Percentiles rank a stretch among this genome's conserved stretches.
phyloP scores from a whole-genome alignment of 2,888 invertebrate species.

The Calliopum simillimum region DNA sequence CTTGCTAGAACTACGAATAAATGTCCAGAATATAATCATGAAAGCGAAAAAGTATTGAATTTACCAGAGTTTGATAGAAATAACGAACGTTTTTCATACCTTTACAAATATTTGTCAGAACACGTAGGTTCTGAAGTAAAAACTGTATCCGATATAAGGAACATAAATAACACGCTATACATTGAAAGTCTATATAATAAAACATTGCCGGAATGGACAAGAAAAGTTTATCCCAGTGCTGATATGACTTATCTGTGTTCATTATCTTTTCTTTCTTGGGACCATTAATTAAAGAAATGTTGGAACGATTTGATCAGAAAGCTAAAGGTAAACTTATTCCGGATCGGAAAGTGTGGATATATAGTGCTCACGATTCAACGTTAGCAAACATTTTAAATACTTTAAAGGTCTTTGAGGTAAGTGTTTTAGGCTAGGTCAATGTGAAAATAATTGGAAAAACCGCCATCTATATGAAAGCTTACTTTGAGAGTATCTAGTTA shows the following conservation, averaged over 20 bases:
- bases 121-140: conserved; percentile 71
- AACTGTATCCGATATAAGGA: conserved; percentile 70
- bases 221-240: conserved; percentile 74
- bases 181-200: conserved; percentile 77
- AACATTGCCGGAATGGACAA: conserved; percentile 77
- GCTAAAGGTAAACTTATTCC: conserved; percentile 65
- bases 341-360: conserved; percentile 75
- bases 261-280: conserved; percentile 73
- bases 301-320: conserved; percentile 72
- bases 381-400: conserved; percentile 80
- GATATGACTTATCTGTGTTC: conserved; percentile 74
- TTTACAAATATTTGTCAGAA: conserved; percentile 79
- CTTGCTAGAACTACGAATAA: too few relatives aligned
- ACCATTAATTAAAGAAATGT: too few relatives aligned
- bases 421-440: too few relatives aligned
- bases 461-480: too few relatives aligned
- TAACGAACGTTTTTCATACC: conserved; percentile 70
- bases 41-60: conserved; percentile 68
- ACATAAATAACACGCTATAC: conserved; percentile 75
- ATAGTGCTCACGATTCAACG: conserved; percentile 86
- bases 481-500: too few relatives aligned
- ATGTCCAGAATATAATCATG: conserved; percentile 76
- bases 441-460: too few relatives aligned
- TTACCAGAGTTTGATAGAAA: conserved; percentile 71
- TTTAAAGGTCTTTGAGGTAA: conserved; percentile 74